Percentiles rank a stretch among this genome's conserved stretches.
Evolutionary conservation across 2,888 invertebrate genomes (phyloP).

Genomic region (Cancer borealis): DNA sequence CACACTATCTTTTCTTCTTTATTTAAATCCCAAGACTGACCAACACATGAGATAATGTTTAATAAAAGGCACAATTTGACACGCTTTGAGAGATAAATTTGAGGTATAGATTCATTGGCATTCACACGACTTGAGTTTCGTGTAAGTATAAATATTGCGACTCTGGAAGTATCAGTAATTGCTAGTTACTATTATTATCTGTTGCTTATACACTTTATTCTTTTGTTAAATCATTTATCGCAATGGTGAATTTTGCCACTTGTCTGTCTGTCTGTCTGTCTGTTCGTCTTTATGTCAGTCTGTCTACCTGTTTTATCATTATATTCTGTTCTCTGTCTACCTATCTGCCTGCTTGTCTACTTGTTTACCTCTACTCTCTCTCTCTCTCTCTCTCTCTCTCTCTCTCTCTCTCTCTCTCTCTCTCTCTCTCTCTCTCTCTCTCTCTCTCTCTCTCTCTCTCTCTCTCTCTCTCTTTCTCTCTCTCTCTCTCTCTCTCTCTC

Average conservation of each 20-base stretch:
- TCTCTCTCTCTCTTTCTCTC: no score
- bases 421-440: no score
- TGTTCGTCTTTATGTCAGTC: neutral
- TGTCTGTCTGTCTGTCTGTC: neutral
- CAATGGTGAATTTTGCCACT: no score
- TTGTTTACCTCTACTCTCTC: neutral
- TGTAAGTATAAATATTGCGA: neutral
- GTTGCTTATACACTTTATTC: neutral
- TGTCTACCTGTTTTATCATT: neutral
- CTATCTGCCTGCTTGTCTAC: neutral
- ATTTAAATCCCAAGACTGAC: neutral
- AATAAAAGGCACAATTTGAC: slow-evolving; percentile 26
- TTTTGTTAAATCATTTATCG: neutral
- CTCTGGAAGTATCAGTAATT: neutral
- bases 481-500: no score
- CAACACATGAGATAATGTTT: neutral
- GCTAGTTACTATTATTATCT: neutral
- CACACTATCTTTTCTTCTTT: neutral
- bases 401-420: neutral
- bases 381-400: neutral
- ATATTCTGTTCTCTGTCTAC: neutral
- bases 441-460: neutral
- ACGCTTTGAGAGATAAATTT: neutral
- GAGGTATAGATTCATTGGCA: neutral
- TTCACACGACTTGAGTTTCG: neutral